Evolutionary conservation across 2,888 invertebrate species (phyloP).

Genomic region (Cremastinae sp.): DNA sequence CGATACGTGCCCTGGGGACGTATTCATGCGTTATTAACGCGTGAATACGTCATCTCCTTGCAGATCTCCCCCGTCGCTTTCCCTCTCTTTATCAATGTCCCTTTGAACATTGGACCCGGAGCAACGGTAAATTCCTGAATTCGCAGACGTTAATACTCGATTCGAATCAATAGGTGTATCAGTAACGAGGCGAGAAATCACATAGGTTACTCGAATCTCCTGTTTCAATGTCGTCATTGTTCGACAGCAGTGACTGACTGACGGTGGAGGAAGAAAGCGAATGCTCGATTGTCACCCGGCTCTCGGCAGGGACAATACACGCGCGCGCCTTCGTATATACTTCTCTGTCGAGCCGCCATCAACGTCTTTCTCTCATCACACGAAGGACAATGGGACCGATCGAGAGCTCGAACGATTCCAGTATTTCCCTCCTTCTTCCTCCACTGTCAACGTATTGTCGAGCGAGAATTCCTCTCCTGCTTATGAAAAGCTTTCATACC

Average conservation of each 20-base stretch:
- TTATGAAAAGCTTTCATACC: conserved; percentile 19
- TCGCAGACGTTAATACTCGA: neutral
- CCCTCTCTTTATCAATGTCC: neutral
- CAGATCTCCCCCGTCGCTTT: too few relatives aligned
- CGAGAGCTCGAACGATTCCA: conserved; percentile 37
- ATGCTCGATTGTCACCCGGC: conserved; percentile 32
- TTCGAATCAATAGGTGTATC: neutral
- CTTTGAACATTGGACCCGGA: conserved; percentile 15
- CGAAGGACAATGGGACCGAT: conserved; percentile 45
- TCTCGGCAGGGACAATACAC: conserved; percentile 34
- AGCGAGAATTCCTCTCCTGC: conserved; percentile 15
- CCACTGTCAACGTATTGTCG: conserved; percentile 34
- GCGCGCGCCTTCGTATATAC: conserved; percentile 12
- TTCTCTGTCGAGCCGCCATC: too few relatives aligned
- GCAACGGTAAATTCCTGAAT: conserved; percentile 7
- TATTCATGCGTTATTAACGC: conserved; percentile 34
- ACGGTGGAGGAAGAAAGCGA: conserved; percentile 2
- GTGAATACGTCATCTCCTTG: neutral
- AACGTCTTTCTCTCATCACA: conserved; percentile 26
- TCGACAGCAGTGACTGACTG: neutral
- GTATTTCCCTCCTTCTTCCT: conserved; percentile 22
- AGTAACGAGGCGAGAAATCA: conserved; percentile 17
- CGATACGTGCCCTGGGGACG: conserved; percentile 49
- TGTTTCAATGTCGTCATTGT: conserved; percentile 32
- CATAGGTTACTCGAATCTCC: conserved; percentile 29